phyloP scores from a whole-genome alignment of 2,113 vertebrate species.

The Grammatotria lemairii region DNA sequence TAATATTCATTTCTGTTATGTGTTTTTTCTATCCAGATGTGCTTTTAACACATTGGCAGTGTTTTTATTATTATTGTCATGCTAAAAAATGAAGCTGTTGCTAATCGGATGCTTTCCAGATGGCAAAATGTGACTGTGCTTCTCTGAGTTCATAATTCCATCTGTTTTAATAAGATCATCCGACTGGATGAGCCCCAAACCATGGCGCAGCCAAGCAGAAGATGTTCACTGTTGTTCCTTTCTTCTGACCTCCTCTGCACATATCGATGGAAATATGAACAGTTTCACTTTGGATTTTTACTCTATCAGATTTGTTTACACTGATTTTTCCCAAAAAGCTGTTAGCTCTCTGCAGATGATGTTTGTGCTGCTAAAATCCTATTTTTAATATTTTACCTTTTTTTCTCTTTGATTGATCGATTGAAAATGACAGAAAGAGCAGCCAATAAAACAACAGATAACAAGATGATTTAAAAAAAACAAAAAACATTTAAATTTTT shows the following conservation, averaged over 20 bases:
- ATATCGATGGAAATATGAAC: background rate
- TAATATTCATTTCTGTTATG: background rate
- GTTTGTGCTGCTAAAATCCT: background rate
- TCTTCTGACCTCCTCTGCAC: background rate
- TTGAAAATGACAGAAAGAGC: background rate
- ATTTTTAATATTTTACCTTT: background rate
- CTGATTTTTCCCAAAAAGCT: background rate
- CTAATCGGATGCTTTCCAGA: background rate
- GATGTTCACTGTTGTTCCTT: background rate
- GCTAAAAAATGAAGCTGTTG: background rate
- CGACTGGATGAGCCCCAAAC: background rate
- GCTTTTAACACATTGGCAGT: background rate
- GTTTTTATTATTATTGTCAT: background rate
- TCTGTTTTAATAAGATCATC: background rate
- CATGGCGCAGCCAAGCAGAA: background rate
- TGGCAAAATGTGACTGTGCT: background rate
- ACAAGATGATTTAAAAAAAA: background rate
- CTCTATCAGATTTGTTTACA: background rate
- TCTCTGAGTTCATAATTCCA: background rate
- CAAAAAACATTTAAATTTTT: background rate
- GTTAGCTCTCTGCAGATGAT: background rate
- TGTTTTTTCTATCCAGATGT: background rate
- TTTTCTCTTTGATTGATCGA: background rate
- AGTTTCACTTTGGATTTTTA: background rate
- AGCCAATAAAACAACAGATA: background rate